phyloP scores from a whole-genome alignment of 2,113 vertebrate species.

The Agelaius phoeniceus region DNA sequence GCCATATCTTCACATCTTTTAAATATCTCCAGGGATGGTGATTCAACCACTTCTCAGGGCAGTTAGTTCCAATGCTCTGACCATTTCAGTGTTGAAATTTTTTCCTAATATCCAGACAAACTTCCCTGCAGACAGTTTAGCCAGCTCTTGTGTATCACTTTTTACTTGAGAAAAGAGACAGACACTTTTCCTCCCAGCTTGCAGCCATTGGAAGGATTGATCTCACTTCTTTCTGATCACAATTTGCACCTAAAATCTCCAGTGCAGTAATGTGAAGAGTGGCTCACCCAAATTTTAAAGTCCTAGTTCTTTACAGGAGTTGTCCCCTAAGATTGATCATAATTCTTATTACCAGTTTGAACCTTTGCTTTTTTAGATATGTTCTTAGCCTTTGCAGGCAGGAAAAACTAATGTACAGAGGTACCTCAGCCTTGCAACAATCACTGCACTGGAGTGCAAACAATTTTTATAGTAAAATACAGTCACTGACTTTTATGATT shows the following conservation, averaged over 20 bases:
- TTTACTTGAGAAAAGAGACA: background rate
- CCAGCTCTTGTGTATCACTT: background rate
- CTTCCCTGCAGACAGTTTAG: background rate
- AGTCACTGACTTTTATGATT: background rate
- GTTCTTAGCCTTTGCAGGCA: background rate
- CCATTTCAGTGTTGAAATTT: background rate
- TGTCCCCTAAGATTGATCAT: background rate
- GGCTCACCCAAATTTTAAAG: background rate
- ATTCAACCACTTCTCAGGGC: background rate
- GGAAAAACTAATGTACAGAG: background rate
- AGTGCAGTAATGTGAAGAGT: background rate
- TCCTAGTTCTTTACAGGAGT: background rate
- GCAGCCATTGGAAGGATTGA: background rate
- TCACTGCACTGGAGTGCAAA: background rate
- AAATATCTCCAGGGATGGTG: background rate
- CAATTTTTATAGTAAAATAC: background rate
- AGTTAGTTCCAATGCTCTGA: background rate
- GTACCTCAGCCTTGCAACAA: background rate
- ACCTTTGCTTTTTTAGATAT: background rate
- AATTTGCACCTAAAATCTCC: background rate
- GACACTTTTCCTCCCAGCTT: background rate
- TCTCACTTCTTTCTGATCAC: background rate
- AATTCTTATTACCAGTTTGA: background rate
- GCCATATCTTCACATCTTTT: rapidly evolving
- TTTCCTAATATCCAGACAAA: background rate